Conservation (phyloP, 1,140 invertebrate species). For the Papilio machaon region DNA sequence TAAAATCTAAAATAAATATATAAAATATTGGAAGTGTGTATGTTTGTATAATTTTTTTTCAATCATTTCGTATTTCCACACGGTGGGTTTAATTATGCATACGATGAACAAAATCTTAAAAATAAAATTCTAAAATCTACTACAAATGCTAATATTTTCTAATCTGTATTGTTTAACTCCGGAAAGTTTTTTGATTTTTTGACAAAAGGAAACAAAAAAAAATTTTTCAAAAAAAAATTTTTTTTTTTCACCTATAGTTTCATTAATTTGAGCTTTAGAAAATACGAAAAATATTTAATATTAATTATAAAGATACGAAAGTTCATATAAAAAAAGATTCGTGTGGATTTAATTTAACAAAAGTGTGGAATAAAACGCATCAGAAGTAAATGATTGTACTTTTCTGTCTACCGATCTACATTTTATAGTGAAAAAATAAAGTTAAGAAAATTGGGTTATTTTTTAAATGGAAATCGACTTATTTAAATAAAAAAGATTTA, state of each 20-base stretch:
- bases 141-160: not conserved
- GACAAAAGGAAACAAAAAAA: not conserved
- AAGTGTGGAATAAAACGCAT: not conserved
- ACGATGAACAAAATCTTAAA: not conserved
- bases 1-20: not conserved
- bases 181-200: not conserved
- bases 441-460: not conserved
- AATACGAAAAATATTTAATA: too few species aligned
- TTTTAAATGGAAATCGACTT: not conserved
- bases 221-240: not conserved
- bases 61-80: not conserved
- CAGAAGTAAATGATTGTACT: slow-evolving; percentile 1
- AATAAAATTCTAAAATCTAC: not conserved
- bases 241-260: not conserved
- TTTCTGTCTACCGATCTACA: slow-evolving; percentile 10
- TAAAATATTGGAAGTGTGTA: slow-evolving; percentile 21
- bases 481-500: not conserved
- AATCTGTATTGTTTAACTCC: not conserved
- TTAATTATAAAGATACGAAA: too few species aligned
- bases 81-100: slow-evolving; percentile 19
- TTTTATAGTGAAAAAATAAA: not conserved
- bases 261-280: too few species aligned
- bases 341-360: not conserved
- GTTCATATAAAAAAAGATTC: not conserved
- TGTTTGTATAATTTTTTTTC: not conserved